These are phyloP conservation scores for Dreissena rostriformis DNA, from an alignment of 1,140 invertebrate genomes.

Conservation along the genomic window DNA sequence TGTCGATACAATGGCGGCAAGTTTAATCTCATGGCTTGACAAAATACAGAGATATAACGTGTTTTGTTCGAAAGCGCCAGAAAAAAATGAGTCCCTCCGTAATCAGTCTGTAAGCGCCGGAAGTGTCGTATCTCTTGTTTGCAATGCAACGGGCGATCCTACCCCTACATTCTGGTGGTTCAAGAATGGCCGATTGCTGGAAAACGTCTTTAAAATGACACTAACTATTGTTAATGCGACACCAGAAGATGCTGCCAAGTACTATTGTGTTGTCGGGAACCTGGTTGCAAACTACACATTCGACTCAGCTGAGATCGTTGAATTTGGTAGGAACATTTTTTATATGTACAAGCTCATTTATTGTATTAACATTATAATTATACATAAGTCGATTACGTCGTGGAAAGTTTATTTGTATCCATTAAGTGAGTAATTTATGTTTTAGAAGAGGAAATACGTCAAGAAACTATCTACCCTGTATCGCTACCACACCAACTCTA, in stretches of 20 bases:
- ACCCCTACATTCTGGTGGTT: conserved; percentile 16
- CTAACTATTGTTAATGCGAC: not conserved
- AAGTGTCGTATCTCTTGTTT: conserved; percentile 5
- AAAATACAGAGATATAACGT: not conserved
- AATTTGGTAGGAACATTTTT: too few relatives aligned
- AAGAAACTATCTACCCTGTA: too few relatives aligned
- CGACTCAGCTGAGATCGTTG: too few relatives aligned
- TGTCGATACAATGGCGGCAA: not conserved
- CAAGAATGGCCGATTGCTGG: conserved; percentile 3
- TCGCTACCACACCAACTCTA: too few relatives aligned
- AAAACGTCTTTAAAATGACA: not conserved
- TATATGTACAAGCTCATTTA: too few relatives aligned
- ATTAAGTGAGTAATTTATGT: too few relatives aligned
- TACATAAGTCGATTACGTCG: too few relatives aligned
- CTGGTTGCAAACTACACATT: conserved; percentile 32
- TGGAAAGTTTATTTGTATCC: too few relatives aligned
- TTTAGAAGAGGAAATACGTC: too few relatives aligned
- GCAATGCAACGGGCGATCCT: conserved; percentile 18
- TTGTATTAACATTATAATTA: too few relatives aligned
- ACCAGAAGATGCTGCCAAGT: not conserved
- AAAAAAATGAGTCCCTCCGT: not conserved
- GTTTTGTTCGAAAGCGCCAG: conserved; percentile 28
- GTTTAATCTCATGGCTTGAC: not conserved
- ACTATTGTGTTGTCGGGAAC: conserved; percentile 28
- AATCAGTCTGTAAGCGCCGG: conserved; percentile 4